Percentiles rank a stretch among this genome's conserved stretches.
phyloP scores from a whole-genome alignment of 2,113 vertebrate species.

The Centrocercus urophasianus region DNA sequence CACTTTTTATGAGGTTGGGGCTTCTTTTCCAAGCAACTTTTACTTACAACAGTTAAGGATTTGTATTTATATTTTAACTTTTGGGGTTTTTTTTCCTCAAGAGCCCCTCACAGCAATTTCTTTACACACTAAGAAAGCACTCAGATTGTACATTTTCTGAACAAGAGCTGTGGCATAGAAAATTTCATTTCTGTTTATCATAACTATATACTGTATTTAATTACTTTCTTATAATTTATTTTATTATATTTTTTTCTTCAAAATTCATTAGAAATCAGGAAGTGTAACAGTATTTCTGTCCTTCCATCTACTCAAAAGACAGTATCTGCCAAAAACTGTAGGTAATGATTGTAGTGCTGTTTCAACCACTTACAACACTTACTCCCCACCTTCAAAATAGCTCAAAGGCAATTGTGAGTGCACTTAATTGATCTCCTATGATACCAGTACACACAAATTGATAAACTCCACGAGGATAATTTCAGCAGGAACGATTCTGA shows the following conservation, averaged over 20 bases:
- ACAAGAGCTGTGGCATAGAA: background rate
- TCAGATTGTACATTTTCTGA: background rate
- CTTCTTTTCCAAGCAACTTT: background rate
- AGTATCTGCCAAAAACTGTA: background rate
- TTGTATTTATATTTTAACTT: background rate
- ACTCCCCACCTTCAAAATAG: constrained; percentile 50
- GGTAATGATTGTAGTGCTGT: constrained; percentile 1
- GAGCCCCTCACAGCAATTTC: background rate
- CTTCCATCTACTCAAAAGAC: constrained; percentile 13
- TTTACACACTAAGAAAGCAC: background rate
- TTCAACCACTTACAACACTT: constrained; percentile 50
- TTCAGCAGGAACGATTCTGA: constrained; percentile 1
- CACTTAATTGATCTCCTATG: constrained; percentile 69
- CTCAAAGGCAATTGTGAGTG: constrained; percentile 47
- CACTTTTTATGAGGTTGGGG: background rate
- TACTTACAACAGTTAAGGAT: background rate
- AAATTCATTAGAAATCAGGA: constrained; percentile 24
- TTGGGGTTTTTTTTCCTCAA: background rate
- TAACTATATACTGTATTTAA: background rate
- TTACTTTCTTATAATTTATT: background rate
- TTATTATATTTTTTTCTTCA: constrained; percentile 4
- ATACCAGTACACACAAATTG: constrained; percentile 35
- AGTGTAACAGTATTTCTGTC: background rate
- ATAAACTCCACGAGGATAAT: constrained; percentile 31
- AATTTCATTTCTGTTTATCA: constrained; percentile 20